Evolutionary conservation across 2,113 vertebrate species (phyloP).

Genomic region (Ia io): DNA sequence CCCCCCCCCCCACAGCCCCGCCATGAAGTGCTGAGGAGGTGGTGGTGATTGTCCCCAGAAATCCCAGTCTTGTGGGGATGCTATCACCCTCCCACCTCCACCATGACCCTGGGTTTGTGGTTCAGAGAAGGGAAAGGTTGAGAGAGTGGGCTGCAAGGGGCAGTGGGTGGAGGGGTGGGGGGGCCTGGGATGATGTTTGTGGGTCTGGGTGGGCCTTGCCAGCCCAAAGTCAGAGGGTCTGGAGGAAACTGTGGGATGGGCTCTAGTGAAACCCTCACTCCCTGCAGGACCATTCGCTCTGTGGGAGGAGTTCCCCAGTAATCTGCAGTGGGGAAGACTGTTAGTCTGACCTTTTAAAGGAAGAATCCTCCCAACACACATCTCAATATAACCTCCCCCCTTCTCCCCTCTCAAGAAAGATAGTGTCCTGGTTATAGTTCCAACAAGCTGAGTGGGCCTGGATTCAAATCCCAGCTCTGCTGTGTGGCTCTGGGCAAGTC

Average conservation of each 20-base stretch:
- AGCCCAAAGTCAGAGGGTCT: background rate
- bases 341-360: background rate
- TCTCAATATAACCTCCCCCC: background rate
- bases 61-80: background rate
- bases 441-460: background rate
- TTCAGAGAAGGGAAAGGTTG: background rate
- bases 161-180: background rate
- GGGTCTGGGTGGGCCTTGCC: background rate
- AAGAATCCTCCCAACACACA: background rate
- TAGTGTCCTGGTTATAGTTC: background rate
- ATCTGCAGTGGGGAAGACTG: too few species aligned
- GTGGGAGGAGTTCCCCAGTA: background rate
- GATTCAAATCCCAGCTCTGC: slow-evolving; percentile 18
- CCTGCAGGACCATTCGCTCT: background rate
- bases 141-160: background rate
- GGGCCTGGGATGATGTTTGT: background rate
- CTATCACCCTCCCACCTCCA: background rate
- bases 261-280: background rate
- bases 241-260: background rate
- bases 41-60: background rate
- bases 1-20: background rate
- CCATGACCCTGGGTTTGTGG: background rate
- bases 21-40: background rate
- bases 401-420: background rate
- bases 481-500: slow-evolving; percentile 6